Evolutionary conservation across 1,140 invertebrate species (phyloP).

Genomic region (Drosophila rhopaloa): DNA sequence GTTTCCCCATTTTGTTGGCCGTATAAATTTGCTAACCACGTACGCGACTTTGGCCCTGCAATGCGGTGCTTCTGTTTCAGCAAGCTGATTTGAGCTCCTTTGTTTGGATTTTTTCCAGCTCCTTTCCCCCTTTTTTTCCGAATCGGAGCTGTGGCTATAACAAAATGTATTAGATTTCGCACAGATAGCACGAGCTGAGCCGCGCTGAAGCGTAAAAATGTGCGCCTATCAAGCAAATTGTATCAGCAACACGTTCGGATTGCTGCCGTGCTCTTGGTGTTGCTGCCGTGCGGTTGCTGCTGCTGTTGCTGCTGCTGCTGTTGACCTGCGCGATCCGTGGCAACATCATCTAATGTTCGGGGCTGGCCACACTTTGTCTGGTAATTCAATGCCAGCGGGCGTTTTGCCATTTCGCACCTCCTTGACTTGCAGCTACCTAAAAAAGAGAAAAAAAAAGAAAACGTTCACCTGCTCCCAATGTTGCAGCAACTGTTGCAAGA

Average conservation of each 20-base stretch:
- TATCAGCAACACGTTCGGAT: constrained; percentile 77
- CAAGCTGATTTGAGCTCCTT: constrained; percentile 51
- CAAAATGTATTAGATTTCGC: constrained; percentile 82
- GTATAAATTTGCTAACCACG: constrained; percentile 79
- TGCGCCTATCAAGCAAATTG: constrained; percentile 81
- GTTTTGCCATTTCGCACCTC: constrained; percentile 80
- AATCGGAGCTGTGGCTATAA: constrained; percentile 52
- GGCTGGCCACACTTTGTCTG: constrained; percentile 78
- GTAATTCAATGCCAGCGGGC: constrained; percentile 81
- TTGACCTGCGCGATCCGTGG: constrained; percentile 63
- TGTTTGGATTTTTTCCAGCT: constrained; percentile 20
- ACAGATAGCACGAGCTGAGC: constrained; percentile 60
- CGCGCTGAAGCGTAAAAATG: constrained; percentile 76
- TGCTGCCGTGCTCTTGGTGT: constrained; percentile 35
- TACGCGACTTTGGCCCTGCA: constrained; percentile 70
- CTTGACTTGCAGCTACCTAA: constrained; percentile 74
- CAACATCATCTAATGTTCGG: constrained; percentile 77
- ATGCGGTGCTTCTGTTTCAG: constrained; percentile 73
- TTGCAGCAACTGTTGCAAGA: constrained; percentile 48
- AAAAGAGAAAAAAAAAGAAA: constrained; percentile 29
- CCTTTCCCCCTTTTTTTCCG: constrained; percentile 18
- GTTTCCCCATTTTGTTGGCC: constrained; percentile 41
- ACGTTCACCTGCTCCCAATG: constrained; percentile 56
- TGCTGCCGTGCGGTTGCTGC: constrained; percentile 23
- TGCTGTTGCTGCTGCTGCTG: constrained; percentile 27